These are phyloP conservation scores for Tadarida brasiliensis DNA, from an alignment of 2,797 vertebrate species.

Conservation along the genomic window DNA sequence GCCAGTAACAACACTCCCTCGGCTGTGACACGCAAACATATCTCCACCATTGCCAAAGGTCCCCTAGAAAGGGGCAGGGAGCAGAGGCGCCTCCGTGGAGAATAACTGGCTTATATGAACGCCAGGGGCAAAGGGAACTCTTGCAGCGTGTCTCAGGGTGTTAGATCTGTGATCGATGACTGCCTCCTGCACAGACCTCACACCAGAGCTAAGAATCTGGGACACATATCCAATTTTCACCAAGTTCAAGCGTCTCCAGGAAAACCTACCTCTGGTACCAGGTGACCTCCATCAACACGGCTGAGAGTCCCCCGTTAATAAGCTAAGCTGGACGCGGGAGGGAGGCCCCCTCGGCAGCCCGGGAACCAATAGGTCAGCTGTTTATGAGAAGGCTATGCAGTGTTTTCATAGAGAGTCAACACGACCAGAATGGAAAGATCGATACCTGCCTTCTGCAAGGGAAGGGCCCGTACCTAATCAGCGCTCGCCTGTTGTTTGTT, in stretches of 20 bases:
- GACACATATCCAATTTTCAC: constrained; percentile 39
- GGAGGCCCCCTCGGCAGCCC: not conserved
- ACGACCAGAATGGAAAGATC: constrained; percentile 63
- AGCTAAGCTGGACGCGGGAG: not conserved
- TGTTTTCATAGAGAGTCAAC: constrained; percentile 60
- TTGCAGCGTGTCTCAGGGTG: not conserved
- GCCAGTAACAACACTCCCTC: no score
- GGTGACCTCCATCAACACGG: constrained; percentile 59
- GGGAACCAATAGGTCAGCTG: constrained; percentile 72
- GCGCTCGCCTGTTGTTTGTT: not conserved
- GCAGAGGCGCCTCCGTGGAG: not conserved
- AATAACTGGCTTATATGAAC: not conserved
- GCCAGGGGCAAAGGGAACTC: not conserved
- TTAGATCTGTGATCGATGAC: not conserved
- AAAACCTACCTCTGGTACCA: constrained; percentile 13
- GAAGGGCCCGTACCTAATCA: constrained; percentile 53
- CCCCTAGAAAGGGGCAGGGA: not conserved
- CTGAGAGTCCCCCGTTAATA: constrained; percentile 35
- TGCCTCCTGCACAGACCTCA: not conserved
- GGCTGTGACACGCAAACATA: not conserved
- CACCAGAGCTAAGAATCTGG: constrained; percentile 35
- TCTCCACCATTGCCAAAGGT: not conserved
- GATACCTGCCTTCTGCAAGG: constrained; percentile 30
- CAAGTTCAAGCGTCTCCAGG: not conserved
- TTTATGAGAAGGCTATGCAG: constrained; percentile 50